Conservation (phyloP, 2,888 invertebrate species). For the Platyscelio sp. region DNA sequence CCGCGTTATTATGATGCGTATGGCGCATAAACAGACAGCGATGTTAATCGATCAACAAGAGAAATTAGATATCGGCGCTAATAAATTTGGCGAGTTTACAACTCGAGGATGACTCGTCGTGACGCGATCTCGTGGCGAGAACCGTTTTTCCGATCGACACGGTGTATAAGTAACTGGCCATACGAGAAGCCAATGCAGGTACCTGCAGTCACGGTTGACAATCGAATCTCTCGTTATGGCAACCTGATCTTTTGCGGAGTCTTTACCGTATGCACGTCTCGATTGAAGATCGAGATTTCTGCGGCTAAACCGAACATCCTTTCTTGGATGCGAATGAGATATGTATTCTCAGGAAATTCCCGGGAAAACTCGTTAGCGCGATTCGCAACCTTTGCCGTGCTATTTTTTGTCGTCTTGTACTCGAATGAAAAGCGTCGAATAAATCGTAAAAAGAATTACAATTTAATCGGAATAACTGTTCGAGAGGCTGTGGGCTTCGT, state of each 20-base stretch:
- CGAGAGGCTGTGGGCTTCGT: conserved; percentile 1
- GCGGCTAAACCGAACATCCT: conserved; percentile 63
- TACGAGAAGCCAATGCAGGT: conserved; percentile 71
- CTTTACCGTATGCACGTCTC: conserved; percentile 74
- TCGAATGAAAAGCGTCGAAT: conserved; percentile 40
- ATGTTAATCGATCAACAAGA: conserved; percentile 60
- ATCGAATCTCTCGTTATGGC: conserved; percentile 75
- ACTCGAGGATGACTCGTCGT: conserved; percentile 55
- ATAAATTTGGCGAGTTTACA: conserved; percentile 66
- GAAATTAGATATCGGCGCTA: conserved; percentile 59
- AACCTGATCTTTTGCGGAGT: conserved; percentile 73
- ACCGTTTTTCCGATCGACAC: conserved; percentile 69
- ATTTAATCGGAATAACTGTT: conserved; percentile 59
- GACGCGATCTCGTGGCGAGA: conserved; percentile 65
- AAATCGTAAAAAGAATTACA: conserved; percentile 58
- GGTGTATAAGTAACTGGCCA: conserved; percentile 70
- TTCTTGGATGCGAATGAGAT: conserved; percentile 68
- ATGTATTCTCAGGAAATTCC: conserved; percentile 72
- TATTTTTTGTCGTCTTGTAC: conserved; percentile 39
- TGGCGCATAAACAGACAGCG: conserved; percentile 47
- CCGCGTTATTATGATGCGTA: too few species aligned
- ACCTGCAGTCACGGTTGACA: conserved; percentile 72
- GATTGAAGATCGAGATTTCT: conserved; percentile 75
- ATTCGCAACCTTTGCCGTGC: conserved; percentile 55
- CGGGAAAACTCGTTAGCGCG: conserved; percentile 71